Conservation (phyloP, 2,113 vertebrate genomes). For the Callipepla californica region DNA sequence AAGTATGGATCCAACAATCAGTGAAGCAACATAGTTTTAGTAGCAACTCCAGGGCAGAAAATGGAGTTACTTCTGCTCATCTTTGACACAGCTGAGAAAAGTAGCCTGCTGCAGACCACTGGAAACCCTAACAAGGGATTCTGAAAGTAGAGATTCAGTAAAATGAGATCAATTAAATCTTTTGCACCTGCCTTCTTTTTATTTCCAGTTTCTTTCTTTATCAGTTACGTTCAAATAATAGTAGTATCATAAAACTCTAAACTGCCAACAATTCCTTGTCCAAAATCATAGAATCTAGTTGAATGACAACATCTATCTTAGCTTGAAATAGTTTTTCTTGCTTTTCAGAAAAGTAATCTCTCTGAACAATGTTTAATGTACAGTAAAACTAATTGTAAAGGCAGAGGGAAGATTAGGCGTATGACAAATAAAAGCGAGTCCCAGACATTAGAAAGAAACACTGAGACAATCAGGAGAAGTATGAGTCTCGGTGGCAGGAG, state of each 20-base stretch:
- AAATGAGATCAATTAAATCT: background rate
- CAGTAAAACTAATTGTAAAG: slow-evolving; percentile 47
- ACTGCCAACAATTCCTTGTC: background rate
- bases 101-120: background rate
- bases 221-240: background rate
- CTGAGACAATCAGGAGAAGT: slow-evolving; percentile 6
- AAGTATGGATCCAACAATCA: background rate
- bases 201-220: background rate
- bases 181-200: background rate
- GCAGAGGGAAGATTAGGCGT: slow-evolving; percentile 2
- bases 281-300: background rate
- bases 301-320: background rate
- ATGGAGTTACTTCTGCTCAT: background rate
- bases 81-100: background rate
- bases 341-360: slow-evolving; percentile 16
- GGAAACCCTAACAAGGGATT: background rate
- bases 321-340: background rate
- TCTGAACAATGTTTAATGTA: background rate
- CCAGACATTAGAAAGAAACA: slow-evolving; percentile 11
- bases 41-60: background rate
- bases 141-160: background rate
- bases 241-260: background rate
- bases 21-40: background rate
- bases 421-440: slow-evolving; percentile 25
- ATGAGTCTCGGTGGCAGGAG: background rate